These are phyloP conservation scores for Genyomyrus donnyi DNA, from an alignment of 2,113 vertebrate genomes.

Conservation along the genomic window DNA sequence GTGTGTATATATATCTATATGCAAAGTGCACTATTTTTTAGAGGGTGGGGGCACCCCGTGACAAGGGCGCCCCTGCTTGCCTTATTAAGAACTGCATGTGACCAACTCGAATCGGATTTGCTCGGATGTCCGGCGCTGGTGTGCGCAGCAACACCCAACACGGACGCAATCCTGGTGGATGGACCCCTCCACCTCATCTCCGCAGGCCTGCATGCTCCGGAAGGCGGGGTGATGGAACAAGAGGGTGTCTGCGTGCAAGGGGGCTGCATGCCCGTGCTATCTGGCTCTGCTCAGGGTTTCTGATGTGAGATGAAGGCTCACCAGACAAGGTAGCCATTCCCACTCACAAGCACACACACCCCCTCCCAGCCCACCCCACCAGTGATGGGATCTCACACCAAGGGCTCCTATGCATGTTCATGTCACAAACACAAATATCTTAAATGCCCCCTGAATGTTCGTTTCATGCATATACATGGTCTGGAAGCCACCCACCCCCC, in stretches of 20 bases:
- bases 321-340: constrained; percentile 27
- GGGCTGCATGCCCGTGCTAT: constrained; percentile 16
- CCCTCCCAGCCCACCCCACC: neutral
- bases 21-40: constrained; percentile 67
- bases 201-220: neutral
- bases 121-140: neutral
- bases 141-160: constrained; percentile 12
- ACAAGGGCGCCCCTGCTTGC: constrained; percentile 67
- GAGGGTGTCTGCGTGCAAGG: neutral
- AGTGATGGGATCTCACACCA: neutral
- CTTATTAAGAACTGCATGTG: constrained; percentile 50
- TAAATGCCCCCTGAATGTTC: neutral
- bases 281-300: constrained; percentile 45
- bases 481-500: neutral
- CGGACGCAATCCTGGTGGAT: neutral
- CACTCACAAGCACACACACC: neutral
- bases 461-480: no score
- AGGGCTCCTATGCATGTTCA: neutral
- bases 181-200: neutral
- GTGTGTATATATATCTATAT: constrained; percentile 2
- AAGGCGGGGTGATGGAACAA: neutral
- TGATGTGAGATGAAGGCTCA: constrained; percentile 43
- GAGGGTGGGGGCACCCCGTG: constrained; percentile 44
- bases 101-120: constrained; percentile 26
- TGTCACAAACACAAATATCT: neutral